Conservation (phyloP, 2,888 invertebrate genomes). For the Subacronicta megacephala region DNA sequence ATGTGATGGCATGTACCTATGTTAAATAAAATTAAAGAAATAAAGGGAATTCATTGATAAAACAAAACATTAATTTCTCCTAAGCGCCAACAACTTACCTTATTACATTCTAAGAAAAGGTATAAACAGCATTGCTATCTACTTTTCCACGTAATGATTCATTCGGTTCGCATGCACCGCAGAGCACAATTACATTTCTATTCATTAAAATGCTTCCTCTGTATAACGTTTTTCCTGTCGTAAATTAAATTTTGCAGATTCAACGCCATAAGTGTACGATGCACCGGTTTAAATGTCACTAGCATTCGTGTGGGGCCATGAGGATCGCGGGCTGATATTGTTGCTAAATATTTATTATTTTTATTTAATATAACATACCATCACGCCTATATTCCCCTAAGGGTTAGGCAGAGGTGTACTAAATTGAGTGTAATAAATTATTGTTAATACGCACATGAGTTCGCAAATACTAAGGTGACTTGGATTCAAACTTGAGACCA, state of each 20-base stretch:
- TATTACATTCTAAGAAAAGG: constrained; percentile 6
- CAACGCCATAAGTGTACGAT: constrained; percentile 49
- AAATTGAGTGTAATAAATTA: too few relatives aligned
- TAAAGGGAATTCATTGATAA: too few relatives aligned
- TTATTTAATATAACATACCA: too few relatives aligned
- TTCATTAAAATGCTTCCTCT: constrained; percentile 55
- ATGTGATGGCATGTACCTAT: too few relatives aligned
- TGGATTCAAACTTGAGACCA: too few relatives aligned
- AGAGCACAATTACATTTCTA: constrained; percentile 56
- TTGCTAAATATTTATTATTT: constrained; percentile 2
- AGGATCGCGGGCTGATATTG: constrained; percentile 10
- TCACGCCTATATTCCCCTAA: too few relatives aligned
- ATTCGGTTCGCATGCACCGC: constrained; percentile 39
- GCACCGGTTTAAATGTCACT: constrained; percentile 52
- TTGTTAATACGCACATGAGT: too few relatives aligned
- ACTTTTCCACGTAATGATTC: constrained; percentile 18
- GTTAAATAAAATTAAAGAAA: too few relatives aligned
- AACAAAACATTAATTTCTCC: too few relatives aligned
- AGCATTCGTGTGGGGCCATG: constrained; percentile 22
- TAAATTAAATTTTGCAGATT: constrained; percentile 62
- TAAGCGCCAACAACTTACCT: too few relatives aligned
- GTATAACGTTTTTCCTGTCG: constrained; percentile 49
- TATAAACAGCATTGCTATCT: neutral
- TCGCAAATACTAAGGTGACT: too few relatives aligned
- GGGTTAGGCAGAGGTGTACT: too few relatives aligned